phyloP scores from a whole-genome alignment of 2,797 vertebrate genomes.

The Antrozous pallidus region DNA sequence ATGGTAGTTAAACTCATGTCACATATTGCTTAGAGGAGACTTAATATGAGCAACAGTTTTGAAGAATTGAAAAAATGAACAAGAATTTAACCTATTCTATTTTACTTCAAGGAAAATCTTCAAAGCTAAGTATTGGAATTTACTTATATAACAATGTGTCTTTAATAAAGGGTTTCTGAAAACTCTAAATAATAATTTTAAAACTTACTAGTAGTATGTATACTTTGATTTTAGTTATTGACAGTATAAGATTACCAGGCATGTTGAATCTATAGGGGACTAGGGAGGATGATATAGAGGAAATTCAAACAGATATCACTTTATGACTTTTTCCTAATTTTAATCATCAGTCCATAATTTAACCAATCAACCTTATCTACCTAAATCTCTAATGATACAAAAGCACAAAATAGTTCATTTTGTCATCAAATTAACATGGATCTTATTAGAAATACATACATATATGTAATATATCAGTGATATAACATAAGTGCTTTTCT shows the following conservation, averaged over 20 bases:
- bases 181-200: neutral
- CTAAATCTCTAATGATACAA: neutral
- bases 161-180: neutral
- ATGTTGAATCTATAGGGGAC: neutral
- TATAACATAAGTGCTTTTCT: neutral
- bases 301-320: neutral
- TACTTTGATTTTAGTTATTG: neutral
- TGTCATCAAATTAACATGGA: neutral
- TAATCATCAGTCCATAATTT: neutral
- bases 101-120: neutral
- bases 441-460: neutral
- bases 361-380: neutral
- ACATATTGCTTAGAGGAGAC: neutral
- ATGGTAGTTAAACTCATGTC: neutral
- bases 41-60: neutral
- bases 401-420: neutral
- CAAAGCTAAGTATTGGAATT: neutral
- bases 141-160: neutral
- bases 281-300: neutral
- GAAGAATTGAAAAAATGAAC: neutral
- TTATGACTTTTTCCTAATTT: neutral
- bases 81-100: neutral
- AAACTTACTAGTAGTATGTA: neutral
- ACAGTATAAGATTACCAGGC: neutral
- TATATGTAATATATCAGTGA: neutral